Evolutionary conservation across 2,888 invertebrate genomes (phyloP), one percentile per base, ranked within the genome.

Genomic region (Calephelis perditalis): DNA sequence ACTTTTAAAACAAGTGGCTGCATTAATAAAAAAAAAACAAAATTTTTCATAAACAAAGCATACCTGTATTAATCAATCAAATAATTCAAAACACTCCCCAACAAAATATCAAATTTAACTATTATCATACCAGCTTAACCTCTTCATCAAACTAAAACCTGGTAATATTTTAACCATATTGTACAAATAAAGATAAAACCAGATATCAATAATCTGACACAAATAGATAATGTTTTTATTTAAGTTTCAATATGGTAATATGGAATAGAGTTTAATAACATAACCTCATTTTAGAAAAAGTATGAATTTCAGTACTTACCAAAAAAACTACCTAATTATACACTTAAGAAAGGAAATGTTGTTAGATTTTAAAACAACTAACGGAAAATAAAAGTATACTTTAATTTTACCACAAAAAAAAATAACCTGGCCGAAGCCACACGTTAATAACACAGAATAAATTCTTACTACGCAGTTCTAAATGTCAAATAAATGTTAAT

Each of bases 231-330:
- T 52, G 36, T 2, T 36, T 52, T 52, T 36, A 52, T 36, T 35
- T 52, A 52, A 52, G 52, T 36, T n/a, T 52, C 52, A 52, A 52
- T 52, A 52, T 52, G 52, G 35, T 52, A 52, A 36, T 52, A 35
- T 35, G 35, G 36, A 52, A 36, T 52, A 15, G 11, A 52, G 52
- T 52, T 35, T 52, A 52, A 52, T 36, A 52, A 52, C 52, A 52
- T 52, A 52, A 52, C 52, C 52, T 52, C 35, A 36, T 52, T 52
- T 36, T 10, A 52, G 35, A 36, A 52, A 52, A 52, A 36, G 1
- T 36, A 35, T 35, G 11, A n/a, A 11, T 40, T 40, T 40, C 40
- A 40, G 40, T 40, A 40, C 40, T 40, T 40, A 40, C 40, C 7
- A 3, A 7, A 7, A 40, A 40, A 40, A 5, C 5, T 40, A 40